phyloP scores from a whole-genome alignment of 1,140 invertebrate species.

The Euura lappo region DNA sequence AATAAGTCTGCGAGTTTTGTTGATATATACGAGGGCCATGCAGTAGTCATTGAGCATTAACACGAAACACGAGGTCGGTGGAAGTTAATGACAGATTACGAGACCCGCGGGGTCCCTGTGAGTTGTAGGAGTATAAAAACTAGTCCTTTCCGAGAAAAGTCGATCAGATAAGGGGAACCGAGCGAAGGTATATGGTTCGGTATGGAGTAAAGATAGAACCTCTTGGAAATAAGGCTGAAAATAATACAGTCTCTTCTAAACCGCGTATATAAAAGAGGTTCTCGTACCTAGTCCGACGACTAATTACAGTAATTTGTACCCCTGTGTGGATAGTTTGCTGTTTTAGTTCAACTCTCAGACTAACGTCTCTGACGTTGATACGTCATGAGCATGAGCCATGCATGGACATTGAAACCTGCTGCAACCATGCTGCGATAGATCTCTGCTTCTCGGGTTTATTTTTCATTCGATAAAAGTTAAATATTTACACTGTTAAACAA shows the following conservation, averaged over 20 bases:
- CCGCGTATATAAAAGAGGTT: neutral
- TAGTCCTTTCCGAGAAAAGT: neutral
- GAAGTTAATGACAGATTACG: neutral
- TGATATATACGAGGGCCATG: too few species aligned
- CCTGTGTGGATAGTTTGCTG: neutral
- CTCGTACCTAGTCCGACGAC: neutral
- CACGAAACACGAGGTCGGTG: neutral
- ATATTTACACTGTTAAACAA: neutral
- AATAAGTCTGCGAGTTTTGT: too few species aligned
- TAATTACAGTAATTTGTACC: slow-evolving; percentile 1
- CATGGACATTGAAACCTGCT: too few species aligned
- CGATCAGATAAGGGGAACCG: neutral
- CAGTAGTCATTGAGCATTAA: too few species aligned
- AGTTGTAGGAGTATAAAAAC: neutral
- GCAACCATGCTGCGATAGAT: too few species aligned
- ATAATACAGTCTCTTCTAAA: neutral
- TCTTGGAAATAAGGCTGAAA: neutral
- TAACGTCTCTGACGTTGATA: too few species aligned
- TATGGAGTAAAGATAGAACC: neutral
- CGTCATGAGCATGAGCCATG: too few species aligned
- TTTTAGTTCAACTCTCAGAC: neutral
- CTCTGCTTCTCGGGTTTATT: neutral
- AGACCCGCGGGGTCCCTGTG: neutral
- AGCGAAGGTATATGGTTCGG: neutral
- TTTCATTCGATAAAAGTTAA: neutral